Evolutionary conservation across 2,888 invertebrate species (phyloP), one percentile per base, ranked within the genome.

Genomic region (Leptopterna dolabrata): DNA sequence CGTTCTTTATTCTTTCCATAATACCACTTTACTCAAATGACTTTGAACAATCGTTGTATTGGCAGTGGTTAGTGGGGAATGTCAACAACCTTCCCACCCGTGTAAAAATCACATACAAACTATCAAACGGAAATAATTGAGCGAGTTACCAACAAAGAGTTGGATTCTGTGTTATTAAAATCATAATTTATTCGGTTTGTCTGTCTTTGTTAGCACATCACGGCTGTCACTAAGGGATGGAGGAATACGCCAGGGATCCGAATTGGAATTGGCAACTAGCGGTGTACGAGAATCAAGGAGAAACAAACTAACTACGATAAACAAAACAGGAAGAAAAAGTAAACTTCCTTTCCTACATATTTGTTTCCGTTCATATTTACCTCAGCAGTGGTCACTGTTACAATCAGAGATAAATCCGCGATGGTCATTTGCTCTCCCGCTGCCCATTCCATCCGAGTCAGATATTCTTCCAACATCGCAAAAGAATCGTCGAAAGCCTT

Each of bases 371-470:
- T 36, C 2, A 7, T 36, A 36, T 4, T 36, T 80, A 95, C 95
- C 90, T 95, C 96, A 88, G 94, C 93, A 88, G 95, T 95, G 78
- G 96, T 94, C 11, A 96, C 93, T 9, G 94, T 93, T 11, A 95
- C 94, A 47, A 95, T 92, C 73, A 97, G 91, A 45, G 94, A 92
- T 63, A 96, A 93, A 92, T 97, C 97, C 7, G 97, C 97, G 24
- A 97, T 91, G 24, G 97, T 97, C 87, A 96, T 92, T 87, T 93
- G 93, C 87, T 95, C 93, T 1, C 96, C 97, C 19, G 96, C 96
- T 47, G 93, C 94, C 92, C 94, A 97, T 89, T 94, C 93, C 90
- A 95, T 93, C 0, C 94, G 94, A 73, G 94, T 41, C 41, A 76
- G 51, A 36, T 88, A 76, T 16, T 80, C 85, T 43, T 87, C 87